Evolutionary conservation across 2,888 invertebrate species (phyloP).

Genomic region (Drosophila gaucha): DNA sequence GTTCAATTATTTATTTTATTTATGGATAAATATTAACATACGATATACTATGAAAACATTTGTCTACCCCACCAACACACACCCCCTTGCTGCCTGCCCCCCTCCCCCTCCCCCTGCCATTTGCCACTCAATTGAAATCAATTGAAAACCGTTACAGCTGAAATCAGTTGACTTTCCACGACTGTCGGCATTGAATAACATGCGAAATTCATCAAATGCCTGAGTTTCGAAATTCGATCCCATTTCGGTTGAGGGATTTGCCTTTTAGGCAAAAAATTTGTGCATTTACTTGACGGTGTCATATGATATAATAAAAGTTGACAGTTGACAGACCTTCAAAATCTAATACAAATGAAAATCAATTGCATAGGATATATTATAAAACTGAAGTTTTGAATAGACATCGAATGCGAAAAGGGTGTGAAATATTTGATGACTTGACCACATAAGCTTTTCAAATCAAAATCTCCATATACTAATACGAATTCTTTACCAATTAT

Average conservation of each 20-base stretch:
- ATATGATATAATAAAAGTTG: neutral
- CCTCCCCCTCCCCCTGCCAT: neutral
- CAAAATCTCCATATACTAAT: neutral
- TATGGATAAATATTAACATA: slow-evolving; percentile 48
- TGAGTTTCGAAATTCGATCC: slow-evolving; percentile 44
- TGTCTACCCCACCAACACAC: slow-evolving; percentile 10
- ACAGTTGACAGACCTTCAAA: neutral
- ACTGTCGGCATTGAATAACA: slow-evolving; percentile 53
- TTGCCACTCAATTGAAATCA: slow-evolving; percentile 60
- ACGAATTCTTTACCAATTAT: too few species aligned
- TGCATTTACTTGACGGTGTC: neutral
- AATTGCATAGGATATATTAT: too few species aligned
- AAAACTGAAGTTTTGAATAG: too few species aligned
- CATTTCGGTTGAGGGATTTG: slow-evolving; percentile 8
- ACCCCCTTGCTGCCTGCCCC: neutral
- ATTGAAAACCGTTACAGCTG: slow-evolving; percentile 63
- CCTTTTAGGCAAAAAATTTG: neutral
- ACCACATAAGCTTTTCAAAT: too few species aligned
- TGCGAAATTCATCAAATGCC: slow-evolving; percentile 53
- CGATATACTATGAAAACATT: slow-evolving; percentile 37
- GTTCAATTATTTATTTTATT: slow-evolving; percentile 42
- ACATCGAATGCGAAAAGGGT: too few species aligned
- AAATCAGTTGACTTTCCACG: slow-evolving; percentile 57
- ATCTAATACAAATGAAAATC: neutral
- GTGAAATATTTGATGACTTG: too few species aligned